These are phyloP conservation scores for Cyrtorhinus lividipennis DNA, from an alignment of 1,140 invertebrate species.

Conservation along the genomic window DNA sequence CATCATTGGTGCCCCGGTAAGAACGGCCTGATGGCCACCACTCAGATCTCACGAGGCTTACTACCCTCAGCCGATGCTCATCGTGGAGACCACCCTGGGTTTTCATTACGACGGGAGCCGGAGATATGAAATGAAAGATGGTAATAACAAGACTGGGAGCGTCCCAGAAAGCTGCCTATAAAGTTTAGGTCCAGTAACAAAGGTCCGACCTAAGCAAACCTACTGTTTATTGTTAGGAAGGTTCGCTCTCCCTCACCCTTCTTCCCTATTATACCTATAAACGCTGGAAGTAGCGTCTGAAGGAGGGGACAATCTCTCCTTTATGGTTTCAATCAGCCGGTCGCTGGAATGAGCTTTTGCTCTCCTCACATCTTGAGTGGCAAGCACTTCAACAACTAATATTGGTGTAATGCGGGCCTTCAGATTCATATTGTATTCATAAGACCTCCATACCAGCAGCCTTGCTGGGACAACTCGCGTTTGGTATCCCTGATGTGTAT, in stretches of 20 bases:
- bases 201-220: conserved; percentile 14
- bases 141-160: neutral
- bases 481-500: no score
- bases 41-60: no score
- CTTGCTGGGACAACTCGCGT: no score
- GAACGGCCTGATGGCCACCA: no score
- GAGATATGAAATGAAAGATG: conserved; percentile 10
- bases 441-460: no score
- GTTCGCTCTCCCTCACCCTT: neutral
- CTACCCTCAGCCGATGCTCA: no score
- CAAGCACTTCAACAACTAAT: conserved; percentile 5
- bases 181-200: conserved; percentile 10
- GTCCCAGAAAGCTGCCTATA: neutral
- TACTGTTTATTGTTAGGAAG: conserved; percentile 11
- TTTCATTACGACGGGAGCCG: neutral
- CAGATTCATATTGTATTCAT: conserved; percentile 8
- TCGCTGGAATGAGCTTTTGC: neutral
- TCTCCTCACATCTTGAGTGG: conserved; percentile 2
- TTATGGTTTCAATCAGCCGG: conserved; percentile 15
- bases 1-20: no score
- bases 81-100: neutral
- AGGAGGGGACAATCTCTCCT: conserved; percentile 13
- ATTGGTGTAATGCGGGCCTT: neutral
- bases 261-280: conserved; percentile 12
- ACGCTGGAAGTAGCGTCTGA: conserved; percentile 3